Evolutionary conservation across 1,140 invertebrate species (phyloP).

Genomic region (Conus ventricosus): DNA sequence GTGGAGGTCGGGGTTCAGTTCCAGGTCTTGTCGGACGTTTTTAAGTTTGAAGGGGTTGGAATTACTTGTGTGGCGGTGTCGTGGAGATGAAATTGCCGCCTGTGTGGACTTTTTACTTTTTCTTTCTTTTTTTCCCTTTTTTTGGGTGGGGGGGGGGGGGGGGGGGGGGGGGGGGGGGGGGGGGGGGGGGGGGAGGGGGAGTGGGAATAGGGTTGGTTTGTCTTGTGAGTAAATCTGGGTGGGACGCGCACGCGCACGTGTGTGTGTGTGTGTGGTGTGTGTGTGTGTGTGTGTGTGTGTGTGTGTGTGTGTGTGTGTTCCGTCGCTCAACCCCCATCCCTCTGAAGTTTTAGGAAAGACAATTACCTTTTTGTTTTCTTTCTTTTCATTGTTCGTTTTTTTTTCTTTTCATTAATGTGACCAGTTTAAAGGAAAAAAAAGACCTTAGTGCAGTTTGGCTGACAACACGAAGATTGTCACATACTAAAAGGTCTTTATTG

Average conservation of each 20-base stretch:
- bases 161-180: background rate
- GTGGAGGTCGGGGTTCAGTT: background rate
- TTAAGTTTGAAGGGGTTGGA: background rate
- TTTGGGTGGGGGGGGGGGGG: too few relatives aligned
- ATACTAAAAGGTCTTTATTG: too few relatives aligned
- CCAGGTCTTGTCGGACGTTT: background rate
- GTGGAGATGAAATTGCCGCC: background rate
- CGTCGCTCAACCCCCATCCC: too few relatives aligned
- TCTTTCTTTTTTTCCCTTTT: background rate
- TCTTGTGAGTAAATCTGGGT: background rate
- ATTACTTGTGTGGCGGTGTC: background rate
- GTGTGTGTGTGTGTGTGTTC: conserved; percentile 4
- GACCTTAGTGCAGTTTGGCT: too few relatives aligned
- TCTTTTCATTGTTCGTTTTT: too few relatives aligned
- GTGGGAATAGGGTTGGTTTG: background rate
- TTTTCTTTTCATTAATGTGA: too few relatives aligned
- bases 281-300: conserved; percentile 26
- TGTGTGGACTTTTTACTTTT: too few relatives aligned
- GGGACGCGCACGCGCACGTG: background rate
- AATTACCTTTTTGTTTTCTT: too few relatives aligned
- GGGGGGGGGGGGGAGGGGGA: background rate
- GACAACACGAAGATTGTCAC: too few relatives aligned
- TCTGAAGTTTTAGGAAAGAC: too few relatives aligned
- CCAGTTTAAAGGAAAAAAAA: too few relatives aligned
- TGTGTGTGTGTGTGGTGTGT: conserved; percentile 23